Evolutionary conservation across 2,113 vertebrate genomes (phyloP).

Genomic region (Tympanuchus pallidicinctus): DNA sequence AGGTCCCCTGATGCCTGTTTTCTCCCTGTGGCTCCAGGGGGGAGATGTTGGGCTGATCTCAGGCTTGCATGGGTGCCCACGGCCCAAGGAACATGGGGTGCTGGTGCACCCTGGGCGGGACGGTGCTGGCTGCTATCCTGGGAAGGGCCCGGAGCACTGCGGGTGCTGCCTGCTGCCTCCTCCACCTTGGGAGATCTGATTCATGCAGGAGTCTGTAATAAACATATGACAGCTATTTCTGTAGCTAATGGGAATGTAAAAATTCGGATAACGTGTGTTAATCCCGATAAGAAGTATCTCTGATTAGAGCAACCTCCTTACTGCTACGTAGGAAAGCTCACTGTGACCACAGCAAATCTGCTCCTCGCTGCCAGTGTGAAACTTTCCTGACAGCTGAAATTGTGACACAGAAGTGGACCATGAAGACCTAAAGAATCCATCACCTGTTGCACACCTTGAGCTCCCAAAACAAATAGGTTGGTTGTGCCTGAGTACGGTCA

Average conservation of each 20-base stretch:
- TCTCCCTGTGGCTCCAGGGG: neutral
- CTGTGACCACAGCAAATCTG: neutral
- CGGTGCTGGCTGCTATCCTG: rapidly evolving
- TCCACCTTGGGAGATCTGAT: neutral
- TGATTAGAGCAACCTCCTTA: neutral
- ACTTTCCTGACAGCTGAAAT: neutral
- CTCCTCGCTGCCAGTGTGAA: neutral
- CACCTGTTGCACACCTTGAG: neutral
- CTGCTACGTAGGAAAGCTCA: too few species aligned
- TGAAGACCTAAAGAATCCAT: neutral
- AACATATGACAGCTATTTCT: neutral
- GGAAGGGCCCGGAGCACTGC: rapidly evolving
- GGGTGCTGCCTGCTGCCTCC: rapidly evolving
- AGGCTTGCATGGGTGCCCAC: rapidly evolving
- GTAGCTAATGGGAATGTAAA: constrained; percentile 50
- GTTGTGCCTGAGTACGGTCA: neutral
- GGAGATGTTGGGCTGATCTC: rapidly evolving
- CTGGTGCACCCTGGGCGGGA: rapidly evolving
- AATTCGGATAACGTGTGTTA: constrained; percentile 21
- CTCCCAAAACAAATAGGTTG: neutral
- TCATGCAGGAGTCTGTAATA: neutral
- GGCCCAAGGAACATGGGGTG: rapidly evolving
- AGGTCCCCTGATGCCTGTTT: neutral
- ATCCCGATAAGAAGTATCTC: neutral
- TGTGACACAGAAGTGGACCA: neutral